These are phyloP conservation scores for Autographa gamma DNA, from an alignment of 2,888 invertebrate species.

Conservation along the genomic window DNA sequence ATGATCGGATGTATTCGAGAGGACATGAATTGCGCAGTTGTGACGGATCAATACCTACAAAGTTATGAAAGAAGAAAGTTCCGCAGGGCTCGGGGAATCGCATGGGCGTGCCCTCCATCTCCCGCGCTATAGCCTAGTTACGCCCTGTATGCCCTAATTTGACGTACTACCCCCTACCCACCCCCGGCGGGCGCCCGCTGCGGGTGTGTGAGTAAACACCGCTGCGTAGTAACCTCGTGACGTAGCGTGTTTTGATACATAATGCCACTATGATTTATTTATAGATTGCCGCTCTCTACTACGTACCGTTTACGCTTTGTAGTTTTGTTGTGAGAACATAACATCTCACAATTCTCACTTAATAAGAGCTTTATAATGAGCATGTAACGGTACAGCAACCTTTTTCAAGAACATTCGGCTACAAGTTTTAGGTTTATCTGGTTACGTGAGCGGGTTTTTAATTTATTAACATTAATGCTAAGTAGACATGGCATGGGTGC, in stretches of 20 bases:
- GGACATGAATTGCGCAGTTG: constrained; percentile 87
- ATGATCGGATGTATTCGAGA: constrained; percentile 76
- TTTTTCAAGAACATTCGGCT: constrained; percentile 42
- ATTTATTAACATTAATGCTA: constrained; percentile 54
- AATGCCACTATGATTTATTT: constrained; percentile 63
- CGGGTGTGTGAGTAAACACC: constrained; percentile 73
- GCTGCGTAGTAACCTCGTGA: constrained; percentile 64
- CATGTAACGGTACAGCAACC: constrained; percentile 52
- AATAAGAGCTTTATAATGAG: constrained; percentile 51
- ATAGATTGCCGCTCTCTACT: constrained; percentile 54
- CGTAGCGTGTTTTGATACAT: constrained; percentile 62
- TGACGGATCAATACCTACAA: constrained; percentile 88
- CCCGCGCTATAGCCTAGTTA: constrained; percentile 87
- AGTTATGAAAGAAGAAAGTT: constrained; percentile 89
- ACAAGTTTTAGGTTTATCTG: constrained; percentile 50
- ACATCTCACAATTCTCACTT: constrained; percentile 43
- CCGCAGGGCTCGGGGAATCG: constrained; percentile 85
- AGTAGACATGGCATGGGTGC: constrained; percentile 43
- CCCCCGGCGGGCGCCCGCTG: constrained; percentile 62
- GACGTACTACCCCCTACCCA: constrained; percentile 76
- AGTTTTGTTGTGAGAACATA: constrained; percentile 54
- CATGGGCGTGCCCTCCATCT: constrained; percentile 84
- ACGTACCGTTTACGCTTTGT: constrained; percentile 40
- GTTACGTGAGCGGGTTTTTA: constrained; percentile 52
- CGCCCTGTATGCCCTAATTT: constrained; percentile 89